Base-by-base conservation (phyloP, 37 sponge, comb jelly and placozoan genomes). In the Diacarnus erythraeanus region DNA sequence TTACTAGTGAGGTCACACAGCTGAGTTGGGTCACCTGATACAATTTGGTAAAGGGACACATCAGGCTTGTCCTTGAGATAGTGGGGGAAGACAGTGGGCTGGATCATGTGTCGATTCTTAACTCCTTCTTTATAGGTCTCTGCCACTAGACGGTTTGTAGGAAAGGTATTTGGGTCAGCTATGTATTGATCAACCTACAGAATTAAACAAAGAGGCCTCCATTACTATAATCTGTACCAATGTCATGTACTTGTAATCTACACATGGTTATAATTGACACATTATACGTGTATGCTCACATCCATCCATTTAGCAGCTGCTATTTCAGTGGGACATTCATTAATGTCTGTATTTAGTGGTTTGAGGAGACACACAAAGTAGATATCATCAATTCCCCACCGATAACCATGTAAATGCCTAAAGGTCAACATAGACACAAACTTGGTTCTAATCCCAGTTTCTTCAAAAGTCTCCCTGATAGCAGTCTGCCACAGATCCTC, bases 391-490 rank as follows among this genome's bases (percentile, higher is more conserved):
- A 85, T 83, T 3, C 91, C 91, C 76, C 72, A 87, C 39, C 76
- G 47, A 75, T 87, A 89, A 20, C 37, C 72, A 47, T 80, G 81
- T 78, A 89, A 87, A 76, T 96, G 96, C 1, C 96, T 58, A 75
- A 96, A 87, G 17, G 82, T 75, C 12, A 96, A 76, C 67, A 96
- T 1, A 21, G 96, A 74, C 3, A 87, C 79, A 78, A 93, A 93
- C 86, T 96, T 94, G 31, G 91, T 77, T 42, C 76, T 78, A n/a
- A 96, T 56, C 17, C 96, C 93, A 27, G 93, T 96, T 76, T 96
- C 93, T 60, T 96, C 96, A 17, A 56, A 57, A 3, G 91, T 89
- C 79, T 92, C 96, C 18, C 96, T 54, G 33, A 87, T 77, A 1
- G 82, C 93, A 1, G 96, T 89, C 71, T 87, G 69, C 56, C 57